These are phyloP conservation scores for Cavia porcellus DNA, from an alignment of 2,113 vertebrate species.

Conservation along the genomic window DNA sequence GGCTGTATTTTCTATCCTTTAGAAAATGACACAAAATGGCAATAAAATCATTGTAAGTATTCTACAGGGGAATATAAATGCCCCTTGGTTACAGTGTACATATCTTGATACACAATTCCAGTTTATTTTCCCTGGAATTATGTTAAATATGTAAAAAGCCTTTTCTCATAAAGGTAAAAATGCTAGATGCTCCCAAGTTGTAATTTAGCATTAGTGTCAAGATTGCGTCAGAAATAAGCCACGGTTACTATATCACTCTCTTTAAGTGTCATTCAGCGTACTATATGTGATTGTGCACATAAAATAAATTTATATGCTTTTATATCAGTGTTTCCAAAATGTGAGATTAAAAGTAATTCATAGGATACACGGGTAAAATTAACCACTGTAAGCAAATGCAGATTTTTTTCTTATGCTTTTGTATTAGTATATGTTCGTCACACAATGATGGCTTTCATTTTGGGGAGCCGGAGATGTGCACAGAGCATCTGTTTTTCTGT, in stretches of 20 bases:
- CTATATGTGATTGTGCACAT: slow-evolving; percentile 84
- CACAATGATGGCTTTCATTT: neutral
- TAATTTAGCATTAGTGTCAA: slow-evolving; percentile 91
- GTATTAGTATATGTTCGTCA: neutral
- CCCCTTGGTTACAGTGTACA: slow-evolving; percentile 93
- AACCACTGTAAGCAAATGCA: slow-evolving; percentile 80
- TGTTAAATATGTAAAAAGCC: slow-evolving; percentile 96
- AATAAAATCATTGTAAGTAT: slow-evolving; percentile 96
- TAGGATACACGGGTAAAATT: slow-evolving; percentile 81
- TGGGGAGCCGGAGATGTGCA: neutral
- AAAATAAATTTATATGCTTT: slow-evolving; percentile 86
- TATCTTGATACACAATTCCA: slow-evolving; percentile 93
- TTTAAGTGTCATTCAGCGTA: slow-evolving; percentile 88
- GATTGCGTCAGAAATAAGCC: slow-evolving; percentile 88
- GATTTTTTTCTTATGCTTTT: slow-evolving; percentile 44
- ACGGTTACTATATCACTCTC: slow-evolving; percentile 88
- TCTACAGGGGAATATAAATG: slow-evolving; percentile 92
- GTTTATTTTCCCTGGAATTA: slow-evolving; percentile 93
- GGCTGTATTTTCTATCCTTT: slow-evolving; percentile 90
- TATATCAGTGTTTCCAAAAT: slow-evolving; percentile 85
- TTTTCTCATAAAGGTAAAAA: slow-evolving; percentile 90
- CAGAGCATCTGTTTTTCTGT: neutral
- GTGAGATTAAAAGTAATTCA: slow-evolving; percentile 83
- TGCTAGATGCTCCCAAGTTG: slow-evolving; percentile 88
- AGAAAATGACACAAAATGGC: slow-evolving; percentile 94